Evolutionary conservation across 2,797 vertebrate species (phyloP).

Genomic region (Artibeus jamaicensis): DNA sequence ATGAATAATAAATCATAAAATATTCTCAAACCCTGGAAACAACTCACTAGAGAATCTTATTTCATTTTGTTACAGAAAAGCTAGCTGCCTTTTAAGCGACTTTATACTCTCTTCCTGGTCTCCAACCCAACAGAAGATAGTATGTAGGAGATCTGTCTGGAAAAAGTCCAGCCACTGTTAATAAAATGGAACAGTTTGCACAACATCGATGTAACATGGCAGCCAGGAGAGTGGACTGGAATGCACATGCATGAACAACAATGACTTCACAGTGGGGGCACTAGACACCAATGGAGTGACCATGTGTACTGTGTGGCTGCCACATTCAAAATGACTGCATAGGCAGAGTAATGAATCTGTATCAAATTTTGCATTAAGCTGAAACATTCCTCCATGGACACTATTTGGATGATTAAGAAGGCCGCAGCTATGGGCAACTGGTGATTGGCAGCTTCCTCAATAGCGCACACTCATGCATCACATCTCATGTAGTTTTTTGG

Average conservation of each 20-base stretch:
- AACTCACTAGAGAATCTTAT: neutral
- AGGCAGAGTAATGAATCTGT: neutral
- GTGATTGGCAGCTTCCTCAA: neutral
- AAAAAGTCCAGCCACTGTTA: neutral
- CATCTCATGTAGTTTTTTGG: neutral
- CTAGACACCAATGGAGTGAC: neutral
- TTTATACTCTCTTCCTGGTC: neutral
- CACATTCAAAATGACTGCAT: neutral
- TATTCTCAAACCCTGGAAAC: neutral
- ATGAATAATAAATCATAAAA: neutral
- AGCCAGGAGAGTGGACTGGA: neutral
- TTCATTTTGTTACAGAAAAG: neutral
- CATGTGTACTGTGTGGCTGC: neutral
- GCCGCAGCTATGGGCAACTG: neutral
- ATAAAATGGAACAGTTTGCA: neutral
- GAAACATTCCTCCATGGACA: neutral
- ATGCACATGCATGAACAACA: neutral
- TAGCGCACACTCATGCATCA: neutral
- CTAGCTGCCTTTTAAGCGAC: neutral
- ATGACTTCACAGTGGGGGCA: neutral
- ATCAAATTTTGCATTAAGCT: neutral
- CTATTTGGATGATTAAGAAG: neutral
- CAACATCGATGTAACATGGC: neutral
- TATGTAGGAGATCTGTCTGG: neutral
- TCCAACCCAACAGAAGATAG: neutral